These are phyloP conservation scores for Bujurquina vittata DNA, from an alignment of 2,113 vertebrate species.

Conservation along the genomic window DNA sequence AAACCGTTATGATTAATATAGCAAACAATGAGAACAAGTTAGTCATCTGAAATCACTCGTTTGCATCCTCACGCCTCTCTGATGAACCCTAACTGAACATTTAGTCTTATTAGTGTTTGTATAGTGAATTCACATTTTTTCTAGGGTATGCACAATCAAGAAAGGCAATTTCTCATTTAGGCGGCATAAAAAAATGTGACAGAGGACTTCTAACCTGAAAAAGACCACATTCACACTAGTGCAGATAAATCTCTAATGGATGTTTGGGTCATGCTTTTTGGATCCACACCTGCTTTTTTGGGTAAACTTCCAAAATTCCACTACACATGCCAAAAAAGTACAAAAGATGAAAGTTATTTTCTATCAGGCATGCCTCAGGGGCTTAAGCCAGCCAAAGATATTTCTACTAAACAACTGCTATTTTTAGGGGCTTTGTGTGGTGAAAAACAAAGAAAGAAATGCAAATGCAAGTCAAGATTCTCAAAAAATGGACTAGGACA, in stretches of 20 bases:
- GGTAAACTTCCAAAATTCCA: not conserved
- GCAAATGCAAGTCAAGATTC: not conserved
- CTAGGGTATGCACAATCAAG: conserved; percentile 30
- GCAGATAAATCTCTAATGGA: not conserved
- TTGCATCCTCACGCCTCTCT: not conserved
- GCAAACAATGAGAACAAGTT: conserved; percentile 7
- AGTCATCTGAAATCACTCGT: conserved; percentile 2
- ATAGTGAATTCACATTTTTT: conserved; percentile 57
- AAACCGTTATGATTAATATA: conserved; percentile 23
- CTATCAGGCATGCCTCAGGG: not conserved
- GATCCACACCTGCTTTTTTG: not conserved
- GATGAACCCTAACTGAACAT: not conserved
- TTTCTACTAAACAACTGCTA: not conserved
- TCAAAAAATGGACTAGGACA: not conserved
- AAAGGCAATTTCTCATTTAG: conserved; percentile 25
- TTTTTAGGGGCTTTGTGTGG: not conserved
- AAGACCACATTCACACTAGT: conserved; percentile 47
- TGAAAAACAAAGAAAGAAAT: not conserved
- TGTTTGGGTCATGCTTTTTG: not conserved
- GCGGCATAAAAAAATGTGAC: not conserved
- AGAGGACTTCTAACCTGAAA: conserved; percentile 35
- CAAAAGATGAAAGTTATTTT: not conserved
- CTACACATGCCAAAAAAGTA: not conserved
- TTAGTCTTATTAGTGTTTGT: conserved; percentile 17
- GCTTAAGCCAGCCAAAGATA: not conserved